phyloP scores from a whole-genome alignment of 2,113 vertebrate species.

The Miniopterus natalensis region DNA sequence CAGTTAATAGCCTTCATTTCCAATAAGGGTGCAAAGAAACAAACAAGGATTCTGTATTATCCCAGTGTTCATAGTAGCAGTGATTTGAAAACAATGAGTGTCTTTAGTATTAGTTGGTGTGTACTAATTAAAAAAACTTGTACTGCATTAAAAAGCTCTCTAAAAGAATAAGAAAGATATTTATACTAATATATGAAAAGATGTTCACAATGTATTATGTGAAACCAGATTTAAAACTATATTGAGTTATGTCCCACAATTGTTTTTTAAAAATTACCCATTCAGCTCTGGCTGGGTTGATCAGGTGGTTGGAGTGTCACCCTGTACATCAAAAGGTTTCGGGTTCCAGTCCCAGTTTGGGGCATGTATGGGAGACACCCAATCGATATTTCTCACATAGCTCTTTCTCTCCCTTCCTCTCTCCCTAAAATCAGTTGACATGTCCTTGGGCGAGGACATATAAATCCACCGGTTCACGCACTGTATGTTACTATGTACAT shows the following conservation, averaged over 20 bases:
- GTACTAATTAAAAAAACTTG: background rate
- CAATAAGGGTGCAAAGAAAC: background rate
- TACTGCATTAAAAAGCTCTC: background rate
- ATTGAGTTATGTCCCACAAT: background rate
- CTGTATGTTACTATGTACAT: background rate
- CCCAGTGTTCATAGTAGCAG: background rate
- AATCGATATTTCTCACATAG: too few relatives aligned
- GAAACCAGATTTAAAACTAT: background rate
- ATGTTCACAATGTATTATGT: background rate
- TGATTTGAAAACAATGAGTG: background rate
- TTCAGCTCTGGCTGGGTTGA: too few relatives aligned
- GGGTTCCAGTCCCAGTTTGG: too few relatives aligned
- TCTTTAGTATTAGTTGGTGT: background rate
- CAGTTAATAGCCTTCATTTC: background rate
- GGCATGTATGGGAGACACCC: too few relatives aligned
- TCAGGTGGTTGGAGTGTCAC: too few relatives aligned
- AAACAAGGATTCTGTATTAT: background rate
- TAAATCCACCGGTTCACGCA: background rate
- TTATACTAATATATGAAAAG: background rate
- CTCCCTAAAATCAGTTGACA: too few relatives aligned
- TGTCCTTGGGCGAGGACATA: too few relatives aligned
- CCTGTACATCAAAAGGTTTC: too few relatives aligned
- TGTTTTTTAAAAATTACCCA: background rate
- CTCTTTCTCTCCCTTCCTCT: too few relatives aligned
- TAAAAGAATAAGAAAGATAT: background rate